These are phyloP conservation scores for Trachelus iudaicus DNA, from an alignment of 2,888 invertebrate species.

Conservation along the genomic window DNA sequence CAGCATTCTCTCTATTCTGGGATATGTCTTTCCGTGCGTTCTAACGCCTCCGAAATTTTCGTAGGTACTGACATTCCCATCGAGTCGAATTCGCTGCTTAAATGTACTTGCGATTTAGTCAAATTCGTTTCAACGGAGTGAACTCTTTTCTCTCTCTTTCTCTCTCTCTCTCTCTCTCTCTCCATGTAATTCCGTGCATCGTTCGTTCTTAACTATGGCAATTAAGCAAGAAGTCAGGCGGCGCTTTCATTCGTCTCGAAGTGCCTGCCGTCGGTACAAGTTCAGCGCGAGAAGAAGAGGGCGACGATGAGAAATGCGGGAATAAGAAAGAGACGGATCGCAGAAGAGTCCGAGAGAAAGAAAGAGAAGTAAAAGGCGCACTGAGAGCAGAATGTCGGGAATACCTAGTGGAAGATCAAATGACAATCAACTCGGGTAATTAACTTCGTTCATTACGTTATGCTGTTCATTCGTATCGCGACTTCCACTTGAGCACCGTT, in stretches of 20 bases:
- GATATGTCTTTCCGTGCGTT: neutral
- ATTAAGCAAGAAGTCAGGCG: neutral
- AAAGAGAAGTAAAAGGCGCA: slow-evolving; percentile 5
- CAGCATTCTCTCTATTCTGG: neutral
- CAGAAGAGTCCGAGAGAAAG: neutral
- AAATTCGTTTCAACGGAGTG: neutral
- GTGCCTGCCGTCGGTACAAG: neutral
- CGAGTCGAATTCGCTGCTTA: slow-evolving; percentile 34
- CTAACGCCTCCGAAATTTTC: neutral
- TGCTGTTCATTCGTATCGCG: neutral
- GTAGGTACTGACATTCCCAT: neutral
- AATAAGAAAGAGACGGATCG: neutral
- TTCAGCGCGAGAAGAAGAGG: neutral
- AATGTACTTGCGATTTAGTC: slow-evolving; percentile 15
- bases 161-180: no score
- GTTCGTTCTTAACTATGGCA: neutral
- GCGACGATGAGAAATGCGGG: neutral
- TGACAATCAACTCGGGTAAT: slow-evolving; percentile 37
- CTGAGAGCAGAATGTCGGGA: neutral
- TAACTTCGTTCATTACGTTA: slow-evolving; percentile 29
- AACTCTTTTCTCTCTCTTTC: neutral
- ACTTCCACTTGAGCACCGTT: neutral
- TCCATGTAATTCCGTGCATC: neutral
- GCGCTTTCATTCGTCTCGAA: neutral
- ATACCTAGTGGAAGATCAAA: slow-evolving; percentile 26